Evolutionary conservation across 1,140 invertebrate species (phyloP).

Genomic region (Wasmannia auropunctata): DNA sequence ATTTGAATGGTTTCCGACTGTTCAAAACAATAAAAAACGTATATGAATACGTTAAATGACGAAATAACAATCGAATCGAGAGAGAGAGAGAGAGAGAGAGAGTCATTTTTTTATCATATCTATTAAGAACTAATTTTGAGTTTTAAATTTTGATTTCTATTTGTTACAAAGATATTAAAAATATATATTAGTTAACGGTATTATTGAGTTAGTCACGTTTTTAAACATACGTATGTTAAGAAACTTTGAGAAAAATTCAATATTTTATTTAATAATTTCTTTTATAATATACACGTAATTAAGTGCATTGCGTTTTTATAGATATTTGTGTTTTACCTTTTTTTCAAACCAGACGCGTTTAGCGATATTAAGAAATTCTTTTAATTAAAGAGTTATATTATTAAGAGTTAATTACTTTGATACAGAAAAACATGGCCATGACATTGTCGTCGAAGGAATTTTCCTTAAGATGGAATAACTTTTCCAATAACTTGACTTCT

Average conservation of each 20-base stretch:
- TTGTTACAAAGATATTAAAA: background rate
- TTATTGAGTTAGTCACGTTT: background rate
- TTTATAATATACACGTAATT: background rate
- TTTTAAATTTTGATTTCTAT: background rate
- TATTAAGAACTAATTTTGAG: background rate
- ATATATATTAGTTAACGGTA: background rate
- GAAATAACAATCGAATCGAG: background rate
- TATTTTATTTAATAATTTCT: background rate
- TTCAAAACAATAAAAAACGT: background rate
- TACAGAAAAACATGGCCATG: slow-evolving; percentile 58
- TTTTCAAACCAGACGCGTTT: background rate
- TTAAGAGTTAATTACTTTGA: background rate
- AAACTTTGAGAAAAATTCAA: background rate
- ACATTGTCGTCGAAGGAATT: slow-evolving; percentile 87
- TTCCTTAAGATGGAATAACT: slow-evolving; percentile 91
- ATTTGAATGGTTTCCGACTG: background rate
- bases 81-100: background rate
- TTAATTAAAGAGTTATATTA: background rate
- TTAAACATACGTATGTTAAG: background rate
- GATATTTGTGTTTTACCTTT: background rate
- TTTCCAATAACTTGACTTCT: slow-evolving; percentile 89
- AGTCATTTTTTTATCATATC: background rate
- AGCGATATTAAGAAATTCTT: background rate
- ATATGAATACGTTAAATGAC: background rate
- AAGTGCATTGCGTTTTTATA: background rate